Base-by-base conservation (phyloP, 1,140 invertebrate genomes). In the Agrypnia vestita region DNA sequence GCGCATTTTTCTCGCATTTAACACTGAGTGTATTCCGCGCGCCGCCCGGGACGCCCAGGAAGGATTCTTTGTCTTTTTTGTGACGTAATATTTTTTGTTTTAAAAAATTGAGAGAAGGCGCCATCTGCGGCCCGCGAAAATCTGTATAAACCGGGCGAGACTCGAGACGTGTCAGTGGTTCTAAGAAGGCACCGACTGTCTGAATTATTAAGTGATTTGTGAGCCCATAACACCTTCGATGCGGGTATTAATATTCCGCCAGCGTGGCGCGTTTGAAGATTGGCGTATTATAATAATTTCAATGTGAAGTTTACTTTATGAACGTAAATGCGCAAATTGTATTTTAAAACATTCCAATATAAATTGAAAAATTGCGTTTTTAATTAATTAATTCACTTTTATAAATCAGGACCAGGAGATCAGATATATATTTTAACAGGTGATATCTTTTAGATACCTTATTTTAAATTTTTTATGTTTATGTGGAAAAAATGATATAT, bases 131-230 rank as follows among this genome's bases (percentile, higher is more conserved):
- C 72, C 72, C 51, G 19, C 44, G 55, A 15, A 61, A 76, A 76
- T 76, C 74, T 44, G 56, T 21, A 25, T 76, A 49, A 62, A 61
- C 53, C 56, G 53, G 17, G 3, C n/a, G 19, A 17, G 67, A 51
- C 44, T 51, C 13, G 7, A 61, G 15, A 76, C 56, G 56, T 76
- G 74, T 47, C 12, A 19, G 46, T 8, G 55, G 9, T 76, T 7
- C 19, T n/a, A 25, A 46, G 44, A 19, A 56, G 35, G 51, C 25
- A 44, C 7, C 35, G 55, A n/a, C 51, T n/a, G 47, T 15, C 55
- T 62, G 74, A 76, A 76, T 62, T 76, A 76, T 61, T 76, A 62
- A 76, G 74, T 62, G 74, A 76, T 76, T 76, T 62, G 43, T 19
- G 51, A 15, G 46, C 21, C 46, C 47, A 47, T 4, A 71, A 21